Evolutionary conservation across 2,888 invertebrate species (phyloP).

Genomic region (Leptopilina drosophilae): DNA sequence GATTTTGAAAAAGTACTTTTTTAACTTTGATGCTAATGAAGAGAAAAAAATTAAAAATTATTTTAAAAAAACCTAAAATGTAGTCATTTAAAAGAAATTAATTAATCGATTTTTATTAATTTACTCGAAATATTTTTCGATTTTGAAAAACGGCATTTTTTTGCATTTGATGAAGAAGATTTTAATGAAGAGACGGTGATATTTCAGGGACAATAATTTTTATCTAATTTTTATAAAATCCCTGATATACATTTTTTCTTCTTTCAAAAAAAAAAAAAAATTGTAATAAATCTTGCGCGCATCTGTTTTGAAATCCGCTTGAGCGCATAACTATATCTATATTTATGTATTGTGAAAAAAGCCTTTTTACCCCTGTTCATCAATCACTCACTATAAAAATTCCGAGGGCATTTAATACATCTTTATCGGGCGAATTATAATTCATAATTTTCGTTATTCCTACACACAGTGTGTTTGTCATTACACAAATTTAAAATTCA

Average conservation of each 20-base stretch:
- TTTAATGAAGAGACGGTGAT: too few relatives aligned
- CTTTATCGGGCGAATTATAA: conserved; percentile 7
- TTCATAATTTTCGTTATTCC: neutral
- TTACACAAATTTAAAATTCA: neutral
- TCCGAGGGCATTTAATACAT: neutral
- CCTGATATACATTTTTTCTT: conserved; percentile 2
- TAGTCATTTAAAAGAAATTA: too few relatives aligned
- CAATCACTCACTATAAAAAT: conserved; percentile 28
- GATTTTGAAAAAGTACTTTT: too few relatives aligned
- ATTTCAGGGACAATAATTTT: neutral
- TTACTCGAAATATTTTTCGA: too few relatives aligned
- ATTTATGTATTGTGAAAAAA: neutral
- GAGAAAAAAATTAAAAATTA: too few relatives aligned
- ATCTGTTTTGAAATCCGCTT: conserved; percentile 10
- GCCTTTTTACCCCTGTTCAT: neutral
- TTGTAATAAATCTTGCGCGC: conserved; percentile 16
- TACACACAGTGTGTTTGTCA: neutral
- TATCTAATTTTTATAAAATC: neutral
- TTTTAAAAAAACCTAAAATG: too few relatives aligned
- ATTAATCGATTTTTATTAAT: too few relatives aligned
- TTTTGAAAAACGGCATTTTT: too few relatives aligned
- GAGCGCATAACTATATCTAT: neutral
- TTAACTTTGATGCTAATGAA: too few relatives aligned
- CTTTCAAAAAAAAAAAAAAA: neutral
- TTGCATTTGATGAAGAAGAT: too few relatives aligned